A percentile compares a stretch with the other conserved stretches of the same genome.
phyloP scores from a whole-genome alignment of 2,888 invertebrate species.

The Rugalucina vietnamica region DNA sequence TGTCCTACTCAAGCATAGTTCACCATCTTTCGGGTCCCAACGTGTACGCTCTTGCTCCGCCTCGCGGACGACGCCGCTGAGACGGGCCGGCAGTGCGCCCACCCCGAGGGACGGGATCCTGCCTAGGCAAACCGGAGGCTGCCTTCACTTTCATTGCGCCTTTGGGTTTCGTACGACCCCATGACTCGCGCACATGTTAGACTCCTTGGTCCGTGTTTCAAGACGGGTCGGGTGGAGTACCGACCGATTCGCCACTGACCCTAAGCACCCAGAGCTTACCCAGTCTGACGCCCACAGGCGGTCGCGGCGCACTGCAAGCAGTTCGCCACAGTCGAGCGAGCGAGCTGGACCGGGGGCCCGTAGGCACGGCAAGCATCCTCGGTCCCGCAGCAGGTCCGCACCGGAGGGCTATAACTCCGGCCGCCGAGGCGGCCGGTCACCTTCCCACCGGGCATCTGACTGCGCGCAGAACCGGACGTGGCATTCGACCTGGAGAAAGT shows the following conservation, averaged over 20 bases:
- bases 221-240: conserved; percentile 87
- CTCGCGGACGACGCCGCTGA: conserved; percentile 68
- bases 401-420: conserved; percentile 34
- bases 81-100: conserved; percentile 87
- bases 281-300: conserved; percentile 9
- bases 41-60: conserved; percentile 88
- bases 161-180: conserved; percentile 87
- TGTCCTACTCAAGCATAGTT: conserved; percentile 90
- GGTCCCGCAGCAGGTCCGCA: conserved; percentile 52
- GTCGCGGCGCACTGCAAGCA: conserved; percentile 54
- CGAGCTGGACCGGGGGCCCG: conserved; percentile 3
- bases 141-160: conserved; percentile 89
- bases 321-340: conserved; percentile 36
- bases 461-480: conserved; percentile 83
- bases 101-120: conserved; percentile 62
- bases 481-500: conserved; percentile 67
- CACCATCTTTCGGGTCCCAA: conserved; percentile 91
- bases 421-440: conserved; percentile 31
- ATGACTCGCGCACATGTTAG: conserved; percentile 90
- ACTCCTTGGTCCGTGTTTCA: conserved; percentile 92
- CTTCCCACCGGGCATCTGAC: conserved; percentile 47
- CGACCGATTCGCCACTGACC: conserved; percentile 66
- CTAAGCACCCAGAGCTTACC: conserved; percentile 48
- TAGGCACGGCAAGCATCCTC: conserved; percentile 30
- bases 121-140: conserved; percentile 82